Percentiles rank a stretch among this genome's conserved stretches.
Evolutionary conservation across 2,113 vertebrate species (phyloP).

Genomic region (Riparia riparia): DNA sequence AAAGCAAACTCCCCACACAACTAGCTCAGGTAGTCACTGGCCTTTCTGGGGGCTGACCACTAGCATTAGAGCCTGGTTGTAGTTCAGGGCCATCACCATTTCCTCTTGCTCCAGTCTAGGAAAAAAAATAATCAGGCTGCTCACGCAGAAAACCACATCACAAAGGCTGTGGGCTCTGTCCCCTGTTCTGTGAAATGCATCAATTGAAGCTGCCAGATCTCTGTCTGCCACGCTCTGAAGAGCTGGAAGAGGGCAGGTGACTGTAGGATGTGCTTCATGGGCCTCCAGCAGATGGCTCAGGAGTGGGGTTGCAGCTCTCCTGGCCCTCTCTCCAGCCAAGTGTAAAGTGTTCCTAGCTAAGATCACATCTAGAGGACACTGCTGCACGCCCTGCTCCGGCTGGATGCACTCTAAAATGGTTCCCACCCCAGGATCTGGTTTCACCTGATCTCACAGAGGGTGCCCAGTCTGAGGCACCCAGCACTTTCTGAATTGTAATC

Average conservation of each 20-base stretch:
- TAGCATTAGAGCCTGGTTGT: neutral
- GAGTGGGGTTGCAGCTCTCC: neutral
- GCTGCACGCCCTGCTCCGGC: neutral
- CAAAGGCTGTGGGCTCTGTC: neutral
- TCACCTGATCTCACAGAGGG: neutral
- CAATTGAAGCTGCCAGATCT: neutral
- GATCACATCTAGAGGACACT: neutral
- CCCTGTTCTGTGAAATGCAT: neutral
- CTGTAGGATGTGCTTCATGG: neutral
- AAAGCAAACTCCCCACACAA: neutral
- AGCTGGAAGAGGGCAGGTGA: neutral
- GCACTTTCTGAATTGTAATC: neutral
- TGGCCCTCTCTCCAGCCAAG: neutral
- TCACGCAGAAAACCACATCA: neutral
- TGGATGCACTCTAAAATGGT: neutral
- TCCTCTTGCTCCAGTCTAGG: constrained; percentile 44
- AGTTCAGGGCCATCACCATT: neutral
- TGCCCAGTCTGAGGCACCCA: neutral
- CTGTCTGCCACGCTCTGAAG: neutral
- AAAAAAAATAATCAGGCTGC: constrained; percentile 16
- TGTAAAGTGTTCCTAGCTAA: neutral
- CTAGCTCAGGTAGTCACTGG: neutral
- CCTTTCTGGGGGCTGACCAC: neutral
- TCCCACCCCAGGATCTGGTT: neutral
- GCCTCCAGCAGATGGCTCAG: neutral